Evolutionary conservation across 2,797 vertebrate genomes (phyloP).

Genomic region (Cuniculus paca): DNA sequence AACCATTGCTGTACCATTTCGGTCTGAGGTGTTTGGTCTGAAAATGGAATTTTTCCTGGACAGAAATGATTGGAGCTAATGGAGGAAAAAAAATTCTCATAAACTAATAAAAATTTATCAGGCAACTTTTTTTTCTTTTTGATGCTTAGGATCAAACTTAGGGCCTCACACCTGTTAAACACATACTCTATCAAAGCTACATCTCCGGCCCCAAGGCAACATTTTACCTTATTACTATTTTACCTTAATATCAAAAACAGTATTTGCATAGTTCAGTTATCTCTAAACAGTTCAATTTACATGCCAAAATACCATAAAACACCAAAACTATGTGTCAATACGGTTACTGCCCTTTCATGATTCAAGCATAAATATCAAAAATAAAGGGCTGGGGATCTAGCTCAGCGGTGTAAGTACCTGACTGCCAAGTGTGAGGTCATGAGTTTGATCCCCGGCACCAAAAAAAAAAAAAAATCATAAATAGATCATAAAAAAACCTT

Average conservation of each 20-base stretch:
- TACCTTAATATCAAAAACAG: slow-evolving; percentile 37
- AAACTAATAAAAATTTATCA: slow-evolving; percentile 49
- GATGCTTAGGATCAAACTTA: not conserved
- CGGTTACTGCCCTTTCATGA: not conserved
- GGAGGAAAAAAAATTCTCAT: slow-evolving; percentile 47
- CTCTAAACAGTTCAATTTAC: slow-evolving; percentile 18
- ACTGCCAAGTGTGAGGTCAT: no score
- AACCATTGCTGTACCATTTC: slow-evolving; percentile 94
- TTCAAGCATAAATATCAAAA: slow-evolving; percentile 41
- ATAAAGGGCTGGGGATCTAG: no score
- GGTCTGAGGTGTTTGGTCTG: slow-evolving; percentile 90
- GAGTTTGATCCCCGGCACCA: no score
- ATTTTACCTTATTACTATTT: slow-evolving; percentile 24
- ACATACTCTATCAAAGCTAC: not conserved
- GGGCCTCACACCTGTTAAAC: not conserved
- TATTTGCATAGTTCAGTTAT: slow-evolving; percentile 15
- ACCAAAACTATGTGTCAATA: not conserved
- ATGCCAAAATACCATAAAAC: slow-evolving; percentile 26
- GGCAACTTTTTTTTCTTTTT: not conserved
- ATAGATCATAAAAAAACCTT: not conserved
- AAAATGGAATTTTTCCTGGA: slow-evolving; percentile 88
- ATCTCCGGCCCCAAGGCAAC: not conserved
- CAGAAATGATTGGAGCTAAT: slow-evolving; percentile 91
- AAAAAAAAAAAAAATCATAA: slow-evolving; percentile 52
- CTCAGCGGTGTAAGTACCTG: no score